Conservation (phyloP, 37 sponge, comb jelly and placozoan genomes). For the Haliclona indistincta region DNA sequence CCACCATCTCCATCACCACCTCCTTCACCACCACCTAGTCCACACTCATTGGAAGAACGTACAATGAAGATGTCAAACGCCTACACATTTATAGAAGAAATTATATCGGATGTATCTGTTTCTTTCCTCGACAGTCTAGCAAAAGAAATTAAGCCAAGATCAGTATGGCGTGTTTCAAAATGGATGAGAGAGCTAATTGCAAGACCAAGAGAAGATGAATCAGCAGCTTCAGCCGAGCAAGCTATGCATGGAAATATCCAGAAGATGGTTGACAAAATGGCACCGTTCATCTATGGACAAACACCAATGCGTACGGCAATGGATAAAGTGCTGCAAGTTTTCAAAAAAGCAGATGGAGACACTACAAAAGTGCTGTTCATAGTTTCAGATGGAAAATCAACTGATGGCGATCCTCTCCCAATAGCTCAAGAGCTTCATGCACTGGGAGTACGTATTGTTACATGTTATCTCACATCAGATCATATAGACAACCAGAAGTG, state of each 20-base stretch:
- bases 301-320: conserved; percentile 58
- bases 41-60: too few species aligned
- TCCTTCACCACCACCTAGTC: too few species aligned
- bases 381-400: conserved; percentile 42
- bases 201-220: too few species aligned
- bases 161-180: conserved; percentile 29
- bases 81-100: too few species aligned
- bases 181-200: conserved; percentile 11
- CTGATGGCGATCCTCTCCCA: conserved; percentile 63
- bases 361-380: conserved; percentile 35
- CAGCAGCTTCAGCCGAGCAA: background rate
- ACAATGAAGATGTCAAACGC: too few species aligned
- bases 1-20: too few species aligned
- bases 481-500: too few species aligned
- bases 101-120: background rate
- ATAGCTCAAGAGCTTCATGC: conserved; percentile 7
- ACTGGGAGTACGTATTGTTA: conserved; percentile 33
- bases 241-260: conserved; percentile 29
- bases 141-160: background rate
- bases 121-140: background rate
- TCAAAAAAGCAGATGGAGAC: background rate
- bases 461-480: too few species aligned
- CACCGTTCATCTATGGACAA: conserved; percentile 46
- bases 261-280: conserved; percentile 19
- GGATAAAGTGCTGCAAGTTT: conserved; percentile 15